Evolutionary conservation across 2,888 invertebrate genomes (phyloP).

Genomic region (Escarpia spicata): DNA sequence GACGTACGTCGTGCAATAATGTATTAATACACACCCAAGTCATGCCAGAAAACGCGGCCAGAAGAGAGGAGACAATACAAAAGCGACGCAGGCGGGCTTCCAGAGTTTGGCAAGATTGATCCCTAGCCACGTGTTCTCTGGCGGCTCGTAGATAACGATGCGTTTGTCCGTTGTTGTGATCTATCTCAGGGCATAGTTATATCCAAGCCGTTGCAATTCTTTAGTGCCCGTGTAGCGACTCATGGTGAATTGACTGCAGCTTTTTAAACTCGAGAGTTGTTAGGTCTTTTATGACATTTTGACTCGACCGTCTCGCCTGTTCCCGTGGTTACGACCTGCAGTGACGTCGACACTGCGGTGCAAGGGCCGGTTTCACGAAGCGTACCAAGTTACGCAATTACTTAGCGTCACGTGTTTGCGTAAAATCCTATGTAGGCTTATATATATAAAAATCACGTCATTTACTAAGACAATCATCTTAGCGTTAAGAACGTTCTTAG

Average conservation of each 20-base stretch:
- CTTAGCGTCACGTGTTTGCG: too few relatives aligned
- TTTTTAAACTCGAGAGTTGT: slow-evolving; percentile 3
- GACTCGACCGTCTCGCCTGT: background rate
- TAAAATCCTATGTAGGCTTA: too few relatives aligned
- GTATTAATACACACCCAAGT: background rate
- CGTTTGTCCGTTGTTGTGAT: background rate
- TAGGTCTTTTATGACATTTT: background rate
- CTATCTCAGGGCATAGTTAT: background rate
- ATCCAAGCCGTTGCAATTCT: background rate
- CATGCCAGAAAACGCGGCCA: background rate
- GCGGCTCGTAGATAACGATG: background rate
- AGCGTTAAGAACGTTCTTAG: too few relatives aligned
- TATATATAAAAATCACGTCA: too few relatives aligned
- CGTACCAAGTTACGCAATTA: too few relatives aligned
- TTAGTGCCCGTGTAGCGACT: background rate
- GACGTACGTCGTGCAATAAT: background rate
- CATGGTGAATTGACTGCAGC: background rate
- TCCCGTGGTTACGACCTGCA: background rate
- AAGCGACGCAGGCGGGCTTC: background rate
- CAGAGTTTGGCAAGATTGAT: background rate
- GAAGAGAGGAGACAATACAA: too few relatives aligned
- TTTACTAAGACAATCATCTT: too few relatives aligned
- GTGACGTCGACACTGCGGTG: background rate
- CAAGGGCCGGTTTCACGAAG: background rate
- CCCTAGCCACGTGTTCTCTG: background rate